Evolutionary conservation across 1,140 invertebrate species (phyloP).

Genomic region (Drosophila varians): DNA sequence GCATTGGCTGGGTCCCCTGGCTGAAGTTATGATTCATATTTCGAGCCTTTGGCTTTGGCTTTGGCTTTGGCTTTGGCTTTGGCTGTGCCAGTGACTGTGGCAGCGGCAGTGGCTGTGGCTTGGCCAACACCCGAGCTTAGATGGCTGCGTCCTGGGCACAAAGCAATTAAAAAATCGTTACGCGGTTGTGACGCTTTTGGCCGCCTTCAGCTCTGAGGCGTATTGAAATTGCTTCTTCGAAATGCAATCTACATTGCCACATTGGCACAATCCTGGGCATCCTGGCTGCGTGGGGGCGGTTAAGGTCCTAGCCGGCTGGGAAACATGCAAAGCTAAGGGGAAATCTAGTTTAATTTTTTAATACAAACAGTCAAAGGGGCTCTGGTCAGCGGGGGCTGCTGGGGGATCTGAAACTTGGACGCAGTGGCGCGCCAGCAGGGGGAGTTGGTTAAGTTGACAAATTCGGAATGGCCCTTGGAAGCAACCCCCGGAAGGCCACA

Average conservation of each 20-base stretch:
- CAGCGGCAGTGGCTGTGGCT: conserved; percentile 13
- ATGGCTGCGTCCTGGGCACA: conserved; percentile 53
- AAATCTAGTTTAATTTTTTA: conserved; percentile 82
- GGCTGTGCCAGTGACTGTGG: too few species aligned
- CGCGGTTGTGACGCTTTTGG: conserved; percentile 62
- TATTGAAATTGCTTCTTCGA: conserved; percentile 78
- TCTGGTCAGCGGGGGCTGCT: conserved; percentile 7
- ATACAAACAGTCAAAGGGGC: conserved; percentile 71
- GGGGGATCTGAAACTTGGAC: conserved; percentile 7
- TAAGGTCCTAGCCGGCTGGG: conserved; percentile 65
- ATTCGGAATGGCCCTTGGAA: not conserved
- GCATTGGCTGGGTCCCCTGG: conserved; percentile 58
- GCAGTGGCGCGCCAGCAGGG: conserved; percentile 20
- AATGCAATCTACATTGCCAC: conserved; percentile 70
- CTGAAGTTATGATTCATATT: conserved; percentile 69
- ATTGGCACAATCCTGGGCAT: conserved; percentile 36
- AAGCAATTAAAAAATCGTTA: conserved; percentile 75
- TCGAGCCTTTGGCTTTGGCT: conserved; percentile 33
- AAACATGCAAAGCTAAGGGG: conserved; percentile 76
- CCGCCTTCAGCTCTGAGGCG: conserved; percentile 63
- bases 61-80: not conserved
- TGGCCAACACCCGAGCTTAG: conserved; percentile 11
- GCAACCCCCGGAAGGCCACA: not conserved
- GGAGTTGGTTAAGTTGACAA: conserved; percentile 2
- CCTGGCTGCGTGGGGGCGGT: conserved; percentile 25